Percentiles rank a stretch among this genome's conserved stretches.
Conservation (phyloP, 2,797 vertebrate species). For the Rhincodon typus region DNA sequence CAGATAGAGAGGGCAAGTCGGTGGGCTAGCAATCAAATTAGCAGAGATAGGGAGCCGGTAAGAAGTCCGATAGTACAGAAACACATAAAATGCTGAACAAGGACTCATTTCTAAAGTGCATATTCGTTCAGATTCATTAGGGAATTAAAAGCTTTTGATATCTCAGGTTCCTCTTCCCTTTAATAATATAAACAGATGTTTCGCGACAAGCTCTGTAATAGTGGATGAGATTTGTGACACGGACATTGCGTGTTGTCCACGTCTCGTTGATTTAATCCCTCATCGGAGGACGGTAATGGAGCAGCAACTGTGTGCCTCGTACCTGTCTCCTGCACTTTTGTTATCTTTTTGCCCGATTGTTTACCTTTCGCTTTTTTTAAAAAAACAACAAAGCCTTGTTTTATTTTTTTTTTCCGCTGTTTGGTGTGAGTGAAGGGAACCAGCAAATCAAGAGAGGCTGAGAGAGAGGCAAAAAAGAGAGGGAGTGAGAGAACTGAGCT, state of each 20-base stretch:
- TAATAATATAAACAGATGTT: conserved; percentile 31
- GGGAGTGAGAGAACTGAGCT: conserved; percentile 62
- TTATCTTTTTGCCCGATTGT: background rate
- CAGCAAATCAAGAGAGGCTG: background rate
- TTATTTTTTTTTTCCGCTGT: conserved; percentile 57
- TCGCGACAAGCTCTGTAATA: conserved; percentile 32
- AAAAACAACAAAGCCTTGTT: conserved; percentile 64
- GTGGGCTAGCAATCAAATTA: background rate
- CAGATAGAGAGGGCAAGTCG: background rate
- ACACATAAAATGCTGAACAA: background rate
- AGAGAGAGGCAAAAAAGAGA: background rate
- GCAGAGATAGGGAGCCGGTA: background rate
- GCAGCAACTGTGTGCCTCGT: conserved; percentile 86
- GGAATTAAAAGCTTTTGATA: conserved; percentile 21
- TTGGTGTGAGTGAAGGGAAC: conserved; percentile 57
- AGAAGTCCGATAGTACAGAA: background rate
- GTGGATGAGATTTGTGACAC: conserved; percentile 34
- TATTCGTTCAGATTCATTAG: background rate
- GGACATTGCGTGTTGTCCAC: conserved; percentile 25
- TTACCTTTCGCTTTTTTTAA: conserved; percentile 38
- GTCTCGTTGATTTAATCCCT: conserved; percentile 62
- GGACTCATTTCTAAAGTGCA: background rate
- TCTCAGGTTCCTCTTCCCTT: background rate
- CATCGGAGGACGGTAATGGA: conserved; percentile 88
- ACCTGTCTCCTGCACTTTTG: conserved; percentile 73